These are phyloP conservation scores for Lagodon rhomboides DNA, from an alignment of 2,797 vertebrate genomes.

Conservation along the genomic window DNA sequence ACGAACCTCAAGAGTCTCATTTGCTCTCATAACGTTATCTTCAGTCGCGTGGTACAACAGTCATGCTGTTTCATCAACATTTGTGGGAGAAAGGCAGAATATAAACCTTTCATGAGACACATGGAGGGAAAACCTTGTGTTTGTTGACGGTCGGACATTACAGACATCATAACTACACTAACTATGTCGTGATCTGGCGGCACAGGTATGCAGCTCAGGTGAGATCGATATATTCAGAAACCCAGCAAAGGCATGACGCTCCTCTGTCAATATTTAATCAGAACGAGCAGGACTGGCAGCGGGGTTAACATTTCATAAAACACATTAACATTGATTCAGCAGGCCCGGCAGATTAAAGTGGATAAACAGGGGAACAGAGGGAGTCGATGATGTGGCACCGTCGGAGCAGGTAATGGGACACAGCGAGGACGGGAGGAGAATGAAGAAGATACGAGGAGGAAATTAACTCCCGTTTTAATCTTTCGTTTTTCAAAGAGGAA, in stretches of 20 bases:
- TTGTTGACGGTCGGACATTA: neutral
- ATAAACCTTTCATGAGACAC: neutral
- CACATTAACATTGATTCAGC: constrained; percentile 75
- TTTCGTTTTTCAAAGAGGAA: constrained; percentile 5
- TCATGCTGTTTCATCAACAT: too few relatives aligned
- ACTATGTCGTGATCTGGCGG: neutral
- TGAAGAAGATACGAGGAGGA: constrained; percentile 10
- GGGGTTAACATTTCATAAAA: constrained; percentile 76
- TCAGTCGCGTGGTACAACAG: too few relatives aligned
- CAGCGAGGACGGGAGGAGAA: constrained; percentile 14
- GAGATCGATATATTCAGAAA: constrained; percentile 45
- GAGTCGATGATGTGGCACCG: constrained; percentile 50
- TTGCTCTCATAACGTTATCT: too few relatives aligned
- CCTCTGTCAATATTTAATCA: constrained; percentile 79
- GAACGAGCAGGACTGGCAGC: constrained; percentile 49
- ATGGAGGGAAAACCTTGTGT: too few relatives aligned
- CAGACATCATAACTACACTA: neutral
- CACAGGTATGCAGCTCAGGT: constrained; percentile 40
- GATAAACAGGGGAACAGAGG: constrained; percentile 46
- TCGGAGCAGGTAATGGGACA: constrained; percentile 46
- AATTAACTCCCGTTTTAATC: constrained; percentile 25
- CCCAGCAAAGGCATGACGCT: constrained; percentile 43
- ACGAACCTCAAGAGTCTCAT: too few relatives aligned
- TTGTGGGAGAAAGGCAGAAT: neutral
- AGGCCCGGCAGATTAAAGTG: constrained; percentile 57